phyloP scores from a whole-genome alignment of 2,888 invertebrate species.

The Chrysopilus asiliformis region DNA sequence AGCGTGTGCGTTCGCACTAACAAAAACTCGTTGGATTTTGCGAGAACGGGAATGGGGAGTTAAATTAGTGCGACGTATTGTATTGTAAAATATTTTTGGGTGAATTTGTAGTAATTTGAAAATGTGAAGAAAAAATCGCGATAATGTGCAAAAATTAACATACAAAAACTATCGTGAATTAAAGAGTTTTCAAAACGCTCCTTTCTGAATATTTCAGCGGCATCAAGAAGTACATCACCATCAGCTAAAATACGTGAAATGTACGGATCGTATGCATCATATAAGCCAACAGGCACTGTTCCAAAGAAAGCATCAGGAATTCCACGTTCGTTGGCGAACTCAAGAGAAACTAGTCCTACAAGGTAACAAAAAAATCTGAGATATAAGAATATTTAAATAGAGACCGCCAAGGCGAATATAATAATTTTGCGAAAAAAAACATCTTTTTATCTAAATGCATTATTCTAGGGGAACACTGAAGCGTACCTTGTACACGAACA shows the following conservation, averaged over 20 bases:
- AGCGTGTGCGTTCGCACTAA: too few species aligned
- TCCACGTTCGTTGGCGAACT: conserved; percentile 53
- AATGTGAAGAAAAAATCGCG: too few species aligned
- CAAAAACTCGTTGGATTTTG: too few species aligned
- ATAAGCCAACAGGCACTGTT: conserved; percentile 38
- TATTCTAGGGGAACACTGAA: conserved; percentile 17
- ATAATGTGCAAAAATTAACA: too few species aligned
- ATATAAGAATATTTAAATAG: conserved; percentile 1
- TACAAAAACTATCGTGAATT: too few species aligned
- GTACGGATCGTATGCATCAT: conserved; percentile 37
- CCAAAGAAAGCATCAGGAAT: conserved; percentile 57
- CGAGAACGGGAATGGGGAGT: too few species aligned
- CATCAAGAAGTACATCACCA: conserved; percentile 87
- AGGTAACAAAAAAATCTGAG: conserved; percentile 34
- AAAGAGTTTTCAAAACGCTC: too few species aligned
- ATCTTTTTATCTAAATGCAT: conserved; percentile 1
- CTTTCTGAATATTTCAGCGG: conserved; percentile 45
- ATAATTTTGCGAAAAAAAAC: too few species aligned
- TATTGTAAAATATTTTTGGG: too few species aligned
- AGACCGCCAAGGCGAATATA: background rate
- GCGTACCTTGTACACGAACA: conserved; percentile 17
- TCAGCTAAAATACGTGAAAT: conserved; percentile 69
- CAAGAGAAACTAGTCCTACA: conserved; percentile 53
- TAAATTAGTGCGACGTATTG: too few species aligned
- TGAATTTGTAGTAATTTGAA: too few species aligned